These are phyloP conservation scores for Paramacrobiotus metropolitanus DNA, from an alignment of 1,140 invertebrate species.

Conservation along the genomic window DNA sequence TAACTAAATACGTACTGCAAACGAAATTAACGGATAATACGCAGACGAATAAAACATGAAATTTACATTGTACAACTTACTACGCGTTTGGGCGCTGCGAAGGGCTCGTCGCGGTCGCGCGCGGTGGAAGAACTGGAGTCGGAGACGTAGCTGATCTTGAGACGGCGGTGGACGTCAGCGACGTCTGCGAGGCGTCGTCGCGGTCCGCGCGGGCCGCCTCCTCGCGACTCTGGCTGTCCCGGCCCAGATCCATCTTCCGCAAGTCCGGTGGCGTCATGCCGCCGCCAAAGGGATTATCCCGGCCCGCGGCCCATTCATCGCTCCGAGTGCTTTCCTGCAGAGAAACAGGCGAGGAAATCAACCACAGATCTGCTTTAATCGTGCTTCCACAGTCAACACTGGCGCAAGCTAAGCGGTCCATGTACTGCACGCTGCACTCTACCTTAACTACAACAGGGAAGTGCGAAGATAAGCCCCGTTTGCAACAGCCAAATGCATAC, in stretches of 20 bases:
- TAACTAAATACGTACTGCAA: background rate
- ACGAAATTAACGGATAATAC: no score
- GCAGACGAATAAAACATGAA: no score
- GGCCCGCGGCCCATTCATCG: constrained; percentile 6
- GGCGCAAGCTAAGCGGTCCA: constrained; percentile 10
- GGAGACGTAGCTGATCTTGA: background rate
- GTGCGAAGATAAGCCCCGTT: constrained; percentile 2
- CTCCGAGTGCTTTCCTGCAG: constrained; percentile 9
- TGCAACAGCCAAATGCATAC: no score
- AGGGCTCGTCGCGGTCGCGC: background rate
- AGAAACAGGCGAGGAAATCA: constrained; percentile 7
- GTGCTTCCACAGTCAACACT: no score
- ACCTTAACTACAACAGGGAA: background rate
- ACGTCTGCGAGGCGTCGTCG: background rate
- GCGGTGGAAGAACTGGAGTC: background rate
- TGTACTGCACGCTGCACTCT: constrained; percentile 4
- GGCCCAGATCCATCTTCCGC: background rate
- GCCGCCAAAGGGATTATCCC: background rate
- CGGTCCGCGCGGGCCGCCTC: background rate
- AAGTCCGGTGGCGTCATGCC: background rate
- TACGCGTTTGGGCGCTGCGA: background rate
- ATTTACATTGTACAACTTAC: background rate
- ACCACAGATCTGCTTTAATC: constrained; percentile 3
- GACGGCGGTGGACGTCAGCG: background rate
- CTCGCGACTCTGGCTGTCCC: background rate